phyloP scores from a whole-genome alignment of 1,140 invertebrate species.

The Conus ventricosus region DNA sequence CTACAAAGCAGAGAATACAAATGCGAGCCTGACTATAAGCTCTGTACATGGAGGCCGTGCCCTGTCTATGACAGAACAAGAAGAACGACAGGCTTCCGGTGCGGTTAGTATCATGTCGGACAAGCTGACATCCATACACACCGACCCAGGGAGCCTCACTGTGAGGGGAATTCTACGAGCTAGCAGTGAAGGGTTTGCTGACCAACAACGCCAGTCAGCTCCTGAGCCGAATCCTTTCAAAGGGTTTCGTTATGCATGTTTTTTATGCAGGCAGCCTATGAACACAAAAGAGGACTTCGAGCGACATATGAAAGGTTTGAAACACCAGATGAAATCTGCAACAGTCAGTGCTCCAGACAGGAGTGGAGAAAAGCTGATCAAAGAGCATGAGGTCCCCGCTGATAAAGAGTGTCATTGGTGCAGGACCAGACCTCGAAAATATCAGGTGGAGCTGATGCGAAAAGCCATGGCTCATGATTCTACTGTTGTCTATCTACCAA shows the following conservation, averaged over 20 bases:
- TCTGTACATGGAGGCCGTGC: background rate
- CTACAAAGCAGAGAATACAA: background rate
- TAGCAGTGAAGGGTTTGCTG: background rate
- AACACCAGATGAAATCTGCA: slow-evolving; percentile 53
- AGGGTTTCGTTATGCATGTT: slow-evolving; percentile 54
- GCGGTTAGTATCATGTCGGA: background rate
- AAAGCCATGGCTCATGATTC: slow-evolving; percentile 61
- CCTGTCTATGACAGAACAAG: background rate
- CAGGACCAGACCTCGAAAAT: slow-evolving; percentile 56
- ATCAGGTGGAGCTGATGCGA: slow-evolving; percentile 65
- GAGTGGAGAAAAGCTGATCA: slow-evolving; percentile 37
- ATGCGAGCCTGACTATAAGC: slow-evolving; percentile 5
- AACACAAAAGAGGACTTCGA: slow-evolving; percentile 57
- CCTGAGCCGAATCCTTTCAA: background rate
- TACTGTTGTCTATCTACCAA: slow-evolving; percentile 67
- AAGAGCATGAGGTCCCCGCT: slow-evolving; percentile 1
- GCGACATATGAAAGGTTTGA: slow-evolving; percentile 52
- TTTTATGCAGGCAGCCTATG: slow-evolving; percentile 57
- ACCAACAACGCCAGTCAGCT: background rate
- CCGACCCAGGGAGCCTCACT: background rate
- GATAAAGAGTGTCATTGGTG: background rate
- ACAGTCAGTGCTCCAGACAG: slow-evolving; percentile 47
- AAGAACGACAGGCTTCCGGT: background rate
- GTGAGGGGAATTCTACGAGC: background rate
- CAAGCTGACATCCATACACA: background rate